A percentile compares a stretch with the other conserved stretches of the same genome.
phyloP scores from a whole-genome alignment of 2,888 invertebrate species.

The Molanna angustata region DNA sequence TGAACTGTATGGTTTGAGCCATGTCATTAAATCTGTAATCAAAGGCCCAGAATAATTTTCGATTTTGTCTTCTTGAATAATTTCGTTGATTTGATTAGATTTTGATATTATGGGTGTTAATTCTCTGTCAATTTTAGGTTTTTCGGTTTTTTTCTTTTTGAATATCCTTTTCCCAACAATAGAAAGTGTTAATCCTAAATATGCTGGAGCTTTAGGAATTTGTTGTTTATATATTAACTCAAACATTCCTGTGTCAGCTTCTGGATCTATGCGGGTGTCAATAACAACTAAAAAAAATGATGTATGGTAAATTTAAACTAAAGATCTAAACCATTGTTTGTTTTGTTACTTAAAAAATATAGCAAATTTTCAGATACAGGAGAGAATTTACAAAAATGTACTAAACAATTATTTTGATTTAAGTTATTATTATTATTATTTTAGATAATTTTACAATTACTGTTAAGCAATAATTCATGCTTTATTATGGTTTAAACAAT shows the following conservation, averaged over 20 bases:
- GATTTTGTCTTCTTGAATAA: constrained; percentile 39
- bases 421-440: neutral
- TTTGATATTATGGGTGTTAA: constrained; percentile 39
- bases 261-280: constrained; percentile 67
- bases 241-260: constrained; percentile 77
- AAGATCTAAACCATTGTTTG: neutral
- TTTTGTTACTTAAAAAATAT: neutral
- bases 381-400: neutral
- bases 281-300: constrained; percentile 64
- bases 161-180: constrained; percentile 64
- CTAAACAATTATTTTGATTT: neutral
- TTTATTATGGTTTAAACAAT: too few relatives aligned
- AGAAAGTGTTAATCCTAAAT: constrained; percentile 70
- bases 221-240: constrained; percentile 76
- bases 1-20: constrained; percentile 56
- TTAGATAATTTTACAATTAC: too few relatives aligned
- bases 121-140: constrained; percentile 45
- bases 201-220: constrained; percentile 75
- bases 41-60: constrained; percentile 53
- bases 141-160: constrained; percentile 45
- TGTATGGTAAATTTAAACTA: neutral
- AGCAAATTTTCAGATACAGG: neutral
- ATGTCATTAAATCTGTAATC: constrained; percentile 65
- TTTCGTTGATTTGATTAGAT: constrained; percentile 41
- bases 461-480: too few relatives aligned